These are phyloP conservation scores for Eupithecia tripunctaria DNA, from an alignment of 2,888 invertebrate species.

Conservation along the genomic window DNA sequence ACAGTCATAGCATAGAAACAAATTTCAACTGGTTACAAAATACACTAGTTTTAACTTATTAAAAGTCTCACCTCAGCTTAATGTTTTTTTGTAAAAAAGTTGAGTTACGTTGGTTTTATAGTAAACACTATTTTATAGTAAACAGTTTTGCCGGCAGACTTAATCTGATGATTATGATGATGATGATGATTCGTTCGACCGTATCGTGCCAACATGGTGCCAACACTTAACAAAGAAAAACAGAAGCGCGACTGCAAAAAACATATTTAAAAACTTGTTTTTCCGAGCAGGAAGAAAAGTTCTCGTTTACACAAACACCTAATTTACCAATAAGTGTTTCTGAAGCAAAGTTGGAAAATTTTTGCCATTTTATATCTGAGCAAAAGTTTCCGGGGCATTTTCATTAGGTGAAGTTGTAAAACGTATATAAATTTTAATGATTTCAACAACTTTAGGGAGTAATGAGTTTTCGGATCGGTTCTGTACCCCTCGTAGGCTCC, in stretches of 20 bases:
- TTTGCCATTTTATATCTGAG: constrained; percentile 50
- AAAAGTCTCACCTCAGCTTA: not conserved
- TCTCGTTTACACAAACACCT: constrained; percentile 41
- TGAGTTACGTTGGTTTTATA: not conserved
- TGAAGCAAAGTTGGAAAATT: constrained; percentile 41
- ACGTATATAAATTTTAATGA: constrained; percentile 75
- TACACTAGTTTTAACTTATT: not conserved
- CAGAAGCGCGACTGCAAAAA: constrained; percentile 3
- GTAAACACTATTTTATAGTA: too few species aligned
- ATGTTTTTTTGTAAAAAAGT: not conserved
- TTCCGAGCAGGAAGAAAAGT: constrained; percentile 37
- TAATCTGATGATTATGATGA: not conserved
- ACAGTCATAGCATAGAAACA: too few species aligned
- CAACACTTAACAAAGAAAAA: constrained; percentile 23
- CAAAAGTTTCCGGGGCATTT: constrained; percentile 62
- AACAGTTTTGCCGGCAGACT: not conserved
- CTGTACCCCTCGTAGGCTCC: constrained; percentile 47
- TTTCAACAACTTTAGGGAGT: constrained; percentile 69
- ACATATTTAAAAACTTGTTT: constrained; percentile 33
- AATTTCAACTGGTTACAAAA: not conserved
- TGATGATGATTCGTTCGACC: not conserved
- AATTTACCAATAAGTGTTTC: constrained; percentile 46
- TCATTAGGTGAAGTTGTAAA: constrained; percentile 67
- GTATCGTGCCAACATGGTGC: constrained; percentile 1
- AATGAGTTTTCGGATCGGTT: constrained; percentile 65